phyloP scores from a whole-genome alignment of 2,888 invertebrate genomes.

The Nysson spinosus region DNA sequence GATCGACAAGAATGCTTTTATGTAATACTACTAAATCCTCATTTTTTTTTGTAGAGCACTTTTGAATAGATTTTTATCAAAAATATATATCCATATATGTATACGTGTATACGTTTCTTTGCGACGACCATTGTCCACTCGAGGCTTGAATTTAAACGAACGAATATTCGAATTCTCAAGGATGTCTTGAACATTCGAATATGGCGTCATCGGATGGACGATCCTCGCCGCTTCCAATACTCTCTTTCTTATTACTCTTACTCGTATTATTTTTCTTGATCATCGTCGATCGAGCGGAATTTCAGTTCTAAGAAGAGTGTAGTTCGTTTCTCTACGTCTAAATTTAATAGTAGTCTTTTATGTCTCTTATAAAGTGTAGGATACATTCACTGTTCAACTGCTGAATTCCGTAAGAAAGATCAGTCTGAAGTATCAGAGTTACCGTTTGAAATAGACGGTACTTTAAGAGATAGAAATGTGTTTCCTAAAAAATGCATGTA shows the following conservation, averaged over 20 bases:
- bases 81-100: constrained; percentile 67
- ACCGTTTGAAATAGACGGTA: constrained; percentile 25
- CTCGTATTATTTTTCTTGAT: background rate
- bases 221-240: constrained; percentile 45
- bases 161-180: constrained; percentile 76
- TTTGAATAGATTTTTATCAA: constrained; percentile 71
- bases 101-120: constrained; percentile 22
- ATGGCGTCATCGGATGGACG: constrained; percentile 67
- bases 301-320: too few species aligned
- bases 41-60: constrained; percentile 53
- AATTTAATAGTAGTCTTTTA: too few species aligned
- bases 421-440: constrained; percentile 42
- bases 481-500: constrained; percentile 23
- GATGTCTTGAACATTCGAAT: constrained; percentile 76
- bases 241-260: constrained; percentile 7
- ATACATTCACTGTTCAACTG: constrained; percentile 11
- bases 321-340: too few species aligned
- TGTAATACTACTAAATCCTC: constrained; percentile 1
- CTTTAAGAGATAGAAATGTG: constrained; percentile 20
- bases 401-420: constrained; percentile 36
- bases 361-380: constrained; percentile 9
- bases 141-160: constrained; percentile 72
- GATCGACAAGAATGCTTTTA: constrained; percentile 23
- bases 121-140: constrained; percentile 54
- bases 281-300: constrained; percentile 35